These are phyloP conservation scores for Hyppa rectilinea DNA, from an alignment of 2,888 invertebrate genomes.

Conservation along the genomic window DNA sequence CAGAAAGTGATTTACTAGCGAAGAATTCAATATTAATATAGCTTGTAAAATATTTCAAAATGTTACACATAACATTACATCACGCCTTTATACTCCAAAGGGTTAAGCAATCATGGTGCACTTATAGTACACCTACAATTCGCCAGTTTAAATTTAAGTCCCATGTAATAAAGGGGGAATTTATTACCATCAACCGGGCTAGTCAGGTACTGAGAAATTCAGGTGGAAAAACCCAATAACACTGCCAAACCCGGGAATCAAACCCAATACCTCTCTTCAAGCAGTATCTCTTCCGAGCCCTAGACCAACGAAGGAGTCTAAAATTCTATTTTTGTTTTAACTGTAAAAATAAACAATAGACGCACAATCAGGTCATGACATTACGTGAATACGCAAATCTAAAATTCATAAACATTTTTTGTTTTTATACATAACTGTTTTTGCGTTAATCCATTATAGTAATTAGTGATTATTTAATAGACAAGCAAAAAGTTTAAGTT, in stretches of 20 bases:
- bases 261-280: not conserved
- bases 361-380: not conserved
- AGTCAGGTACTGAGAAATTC: not conserved
- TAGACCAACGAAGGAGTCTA: not conserved
- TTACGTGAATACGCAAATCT: not conserved
- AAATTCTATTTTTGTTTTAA: not conserved
- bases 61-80: not conserved
- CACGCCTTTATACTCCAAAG: not conserved
- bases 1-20: not conserved
- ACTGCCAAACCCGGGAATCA: not conserved
- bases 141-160: not conserved
- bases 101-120: not conserved
- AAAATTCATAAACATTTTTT: not conserved
- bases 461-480: slow-evolving; percentile 31
- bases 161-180: not conserved
- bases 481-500: slow-evolving; percentile 5
- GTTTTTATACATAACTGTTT: not conserved
- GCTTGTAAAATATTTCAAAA: not conserved
- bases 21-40: not conserved
- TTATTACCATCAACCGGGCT: not conserved
- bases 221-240: not conserved
- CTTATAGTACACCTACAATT: not conserved
- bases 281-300: too few relatives aligned
- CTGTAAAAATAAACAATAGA: not conserved
- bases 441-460: slow-evolving; percentile 5